Conservation (phyloP, 2,797 vertebrate species). For the Pangasius djambal region DNA sequence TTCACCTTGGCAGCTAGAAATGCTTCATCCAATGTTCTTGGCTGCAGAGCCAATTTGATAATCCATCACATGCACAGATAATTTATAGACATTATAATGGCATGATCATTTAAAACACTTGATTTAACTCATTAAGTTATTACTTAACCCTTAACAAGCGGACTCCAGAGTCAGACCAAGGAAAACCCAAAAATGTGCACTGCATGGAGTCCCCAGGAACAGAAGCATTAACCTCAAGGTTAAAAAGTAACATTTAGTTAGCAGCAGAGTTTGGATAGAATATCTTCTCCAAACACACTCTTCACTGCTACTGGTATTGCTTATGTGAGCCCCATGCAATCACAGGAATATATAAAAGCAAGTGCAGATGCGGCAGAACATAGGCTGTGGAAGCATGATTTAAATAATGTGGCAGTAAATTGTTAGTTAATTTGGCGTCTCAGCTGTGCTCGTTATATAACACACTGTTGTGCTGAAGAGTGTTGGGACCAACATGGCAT, state of each 20-base stretch:
- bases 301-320: not conserved
- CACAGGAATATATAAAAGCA: constrained; percentile 52
- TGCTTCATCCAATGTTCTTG: constrained; percentile 37
- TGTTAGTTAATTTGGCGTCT: constrained; percentile 26
- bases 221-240: not conserved
- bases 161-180: constrained; percentile 20
- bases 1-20: constrained; percentile 49
- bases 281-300: not conserved
- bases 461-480: not conserved
- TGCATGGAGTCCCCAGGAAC: not conserved
- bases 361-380: constrained; percentile 30
- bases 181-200: not conserved
- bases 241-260: not conserved
- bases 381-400: constrained; percentile 36
- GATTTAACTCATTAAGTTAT: constrained; percentile 15
- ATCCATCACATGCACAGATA: constrained; percentile 27
- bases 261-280: not conserved
- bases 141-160: not conserved
- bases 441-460: constrained; percentile 40
- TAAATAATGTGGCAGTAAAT: constrained; percentile 29
- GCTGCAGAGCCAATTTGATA: constrained; percentile 39
- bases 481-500: not conserved
- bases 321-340: constrained; percentile 21
- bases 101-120: not conserved
- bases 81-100: constrained; percentile 15